Base-by-base conservation (phyloP, 2,113 vertebrate species). In the Thunnus thynnus region DNA sequence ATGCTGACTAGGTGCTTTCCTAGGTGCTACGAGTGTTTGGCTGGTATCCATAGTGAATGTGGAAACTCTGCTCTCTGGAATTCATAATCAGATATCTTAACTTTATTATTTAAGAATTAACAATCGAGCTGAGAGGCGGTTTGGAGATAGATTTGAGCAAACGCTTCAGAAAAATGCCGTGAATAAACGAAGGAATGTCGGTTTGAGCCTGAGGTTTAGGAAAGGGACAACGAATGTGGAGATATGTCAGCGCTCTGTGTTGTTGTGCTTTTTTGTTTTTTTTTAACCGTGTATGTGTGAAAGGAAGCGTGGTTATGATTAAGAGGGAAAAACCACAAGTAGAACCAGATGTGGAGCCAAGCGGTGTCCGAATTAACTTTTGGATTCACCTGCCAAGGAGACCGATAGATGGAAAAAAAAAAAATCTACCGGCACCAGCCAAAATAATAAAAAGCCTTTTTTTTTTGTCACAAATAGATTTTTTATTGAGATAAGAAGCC, bases 221-320 rank as follows among this genome's bases (percentile, higher is more conserved):
- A 11, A 46, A 6, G 16, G 62, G 46, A 22, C 25, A 63, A 46
- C 30, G 12, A 44, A 30, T 27, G 4, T 36, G 48, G 13, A 18
- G 7, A 41, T 41, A 11, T 17, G 25, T 67, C 3, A 5, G 52
- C 10, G 16, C 20, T 57, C 51, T 73, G 13, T 83, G 56, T 41
- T 30, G 3, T 1, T 17, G 51, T 41, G 36, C 7, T 7, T 41
- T 41, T 9, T 30, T 30, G 1, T 22, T 22, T 22, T 22, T 22
- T 22, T 22, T 22, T 22, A 22, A 30, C 27, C 27, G 1, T 30
- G 27, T 30, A 30, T 4, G 27, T 30, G 27, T 30, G 27, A 13
- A n/a, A 47, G 47, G 13, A 58, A 16, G 52, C 1, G 3, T 69
- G 84, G 44, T 64, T 58, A n/a, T 63, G 54, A 70, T 82, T 65